Base-by-base conservation (phyloP, 2,888 invertebrate species). In the Synanthedon myopaeformis region DNA sequence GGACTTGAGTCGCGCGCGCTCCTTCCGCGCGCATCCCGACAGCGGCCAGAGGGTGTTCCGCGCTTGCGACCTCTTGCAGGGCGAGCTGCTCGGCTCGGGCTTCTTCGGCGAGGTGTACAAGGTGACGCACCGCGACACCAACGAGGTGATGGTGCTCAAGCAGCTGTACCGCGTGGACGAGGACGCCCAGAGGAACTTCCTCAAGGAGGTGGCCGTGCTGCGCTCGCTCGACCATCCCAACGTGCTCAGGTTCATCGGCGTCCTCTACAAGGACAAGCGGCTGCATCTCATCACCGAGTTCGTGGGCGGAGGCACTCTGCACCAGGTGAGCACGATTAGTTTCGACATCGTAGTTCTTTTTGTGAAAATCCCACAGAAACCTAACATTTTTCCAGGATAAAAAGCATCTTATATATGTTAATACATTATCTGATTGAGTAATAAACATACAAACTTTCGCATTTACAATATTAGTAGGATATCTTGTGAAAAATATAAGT, bases 81-180 rank as follows among this genome's bases (percentile, higher is more conserved):
- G 97, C 42, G 96, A 97, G 74, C 88, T 97, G 4, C 82, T 97
- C 12, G 97, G 97, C 3, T 93, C 95, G 67, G 98, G 98, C 0
- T 98, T 97, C 85, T 98, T 97, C 79, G 98, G 98, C 1, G 95
- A 96, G 76, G 96, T 94, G 56, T 95, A 92, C 79, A 94, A 96
- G 86, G 96, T 97, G 54, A 97, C 96, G 0, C 97, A 97, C 73
- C 91, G 94, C 53, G 92, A 93, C 62, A 96, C 96, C 0, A 93
- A 93, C 59, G 97, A 98, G 82, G 94, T 96, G 50, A 97, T 98
- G 97, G 97, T 98, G 63, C 90, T 98, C 49, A 98, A 98, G 71
- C 97, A 98, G 73, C 89, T 98, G 54, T 95, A 96, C 82, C 89
- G 96, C 54, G 95, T 97, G 19, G 97, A 98, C 71, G 97, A 97